Conservation (phyloP, 2,113 vertebrate species). For the Prunella fulvescens region DNA sequence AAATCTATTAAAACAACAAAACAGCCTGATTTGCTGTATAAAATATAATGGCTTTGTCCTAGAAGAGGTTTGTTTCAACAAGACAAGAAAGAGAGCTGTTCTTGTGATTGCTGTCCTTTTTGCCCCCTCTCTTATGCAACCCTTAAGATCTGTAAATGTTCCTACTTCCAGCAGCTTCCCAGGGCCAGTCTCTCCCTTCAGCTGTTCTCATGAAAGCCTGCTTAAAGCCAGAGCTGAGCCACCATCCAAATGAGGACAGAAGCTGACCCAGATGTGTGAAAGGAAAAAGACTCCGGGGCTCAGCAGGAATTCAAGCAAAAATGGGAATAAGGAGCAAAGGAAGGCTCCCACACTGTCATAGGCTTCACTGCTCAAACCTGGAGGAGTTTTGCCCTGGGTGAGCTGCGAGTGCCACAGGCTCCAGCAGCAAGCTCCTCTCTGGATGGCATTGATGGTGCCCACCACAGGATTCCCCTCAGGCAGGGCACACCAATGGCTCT, state of each 20-base stretch:
- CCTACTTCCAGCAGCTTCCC: neutral
- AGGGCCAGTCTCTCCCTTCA: neutral
- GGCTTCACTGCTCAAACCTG: neutral
- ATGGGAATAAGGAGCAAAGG: neutral
- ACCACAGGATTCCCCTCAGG: too few relatives aligned
- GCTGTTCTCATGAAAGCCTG: neutral
- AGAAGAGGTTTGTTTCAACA: neutral
- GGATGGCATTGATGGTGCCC: neutral
- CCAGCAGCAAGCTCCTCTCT: neutral
- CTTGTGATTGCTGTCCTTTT: neutral
- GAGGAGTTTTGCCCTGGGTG: neutral
- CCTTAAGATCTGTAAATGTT: neutral
- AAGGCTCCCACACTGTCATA: accelerated
- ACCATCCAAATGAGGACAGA: neutral
- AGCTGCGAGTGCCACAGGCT: neutral
- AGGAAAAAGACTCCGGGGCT: neutral
- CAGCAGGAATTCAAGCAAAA: neutral
- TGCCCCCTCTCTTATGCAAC: neutral
- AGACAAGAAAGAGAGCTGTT: neutral
- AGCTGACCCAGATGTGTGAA: neutral
- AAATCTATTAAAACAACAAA: constrained; percentile 30
- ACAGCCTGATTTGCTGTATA: neutral
- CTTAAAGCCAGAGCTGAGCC: neutral
- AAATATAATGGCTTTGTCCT: neutral
- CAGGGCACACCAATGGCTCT: neutral